A percentile compares a stretch with the other conserved stretches of the same genome.
Conservation (phyloP, 2,888 invertebrate species). For the Rhabditoides inermis region DNA sequence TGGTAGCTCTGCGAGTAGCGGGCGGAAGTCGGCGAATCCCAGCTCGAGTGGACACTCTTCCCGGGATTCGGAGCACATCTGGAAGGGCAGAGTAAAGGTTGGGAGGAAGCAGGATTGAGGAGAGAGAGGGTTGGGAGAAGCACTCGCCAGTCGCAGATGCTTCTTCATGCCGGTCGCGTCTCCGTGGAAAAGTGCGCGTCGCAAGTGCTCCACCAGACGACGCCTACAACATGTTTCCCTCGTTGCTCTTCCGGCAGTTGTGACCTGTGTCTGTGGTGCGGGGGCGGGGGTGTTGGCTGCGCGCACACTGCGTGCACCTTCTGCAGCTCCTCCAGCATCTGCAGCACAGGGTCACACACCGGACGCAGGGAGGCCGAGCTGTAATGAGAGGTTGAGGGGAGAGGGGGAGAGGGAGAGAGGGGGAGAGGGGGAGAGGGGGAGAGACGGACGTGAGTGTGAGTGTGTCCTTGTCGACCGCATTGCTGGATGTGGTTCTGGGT, state of each 20-base stretch:
- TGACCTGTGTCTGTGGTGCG: constrained; percentile 4
- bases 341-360: constrained; percentile 31
- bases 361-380: constrained; percentile 27
- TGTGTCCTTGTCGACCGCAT: too few relatives aligned
- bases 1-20: constrained; percentile 27
- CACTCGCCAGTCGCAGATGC: constrained; percentile 11
- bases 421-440: too few relatives aligned
- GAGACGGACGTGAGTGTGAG: too few relatives aligned
- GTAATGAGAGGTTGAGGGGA: too few relatives aligned
- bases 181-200: constrained; percentile 18
- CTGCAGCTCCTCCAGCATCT: constrained; percentile 31
- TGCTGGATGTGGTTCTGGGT: constrained; percentile 12
- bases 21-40: constrained; percentile 35
- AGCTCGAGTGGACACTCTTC: constrained; percentile 31
- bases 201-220: constrained; percentile 31
- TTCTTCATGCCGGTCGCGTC: constrained; percentile 24
- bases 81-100: neutral
- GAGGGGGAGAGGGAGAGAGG: too few relatives aligned
- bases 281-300: neutral
- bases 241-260: constrained; percentile 11
- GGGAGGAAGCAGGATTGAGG: too few relatives aligned
- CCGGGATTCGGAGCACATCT: constrained; percentile 20
- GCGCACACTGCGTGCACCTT: constrained; percentile 14
- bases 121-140: neutral
- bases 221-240: too few relatives aligned